Base-by-base conservation (phyloP, 2,113 vertebrate genomes). In the Aythya baeri region DNA sequence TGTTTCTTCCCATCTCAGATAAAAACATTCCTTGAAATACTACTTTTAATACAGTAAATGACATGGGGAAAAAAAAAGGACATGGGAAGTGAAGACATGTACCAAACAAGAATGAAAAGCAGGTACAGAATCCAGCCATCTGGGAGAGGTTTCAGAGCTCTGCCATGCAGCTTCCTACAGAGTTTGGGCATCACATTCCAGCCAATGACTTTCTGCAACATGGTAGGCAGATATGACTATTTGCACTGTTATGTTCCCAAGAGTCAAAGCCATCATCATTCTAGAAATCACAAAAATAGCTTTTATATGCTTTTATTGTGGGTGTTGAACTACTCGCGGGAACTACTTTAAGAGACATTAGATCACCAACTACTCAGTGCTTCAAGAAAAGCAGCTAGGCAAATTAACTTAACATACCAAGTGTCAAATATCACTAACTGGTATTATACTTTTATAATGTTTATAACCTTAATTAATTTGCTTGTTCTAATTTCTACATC, bases 101-200 rank as follows among this genome's bases (percentile, higher is more conserved):
- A 2, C 58, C 38, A 62, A 74, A 63, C 7, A 26, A 6, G 22
- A 17, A 4, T 6, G 6, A 49, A n/a, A 16, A 74, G 23, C 2
- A 2, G 11, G 17, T 15, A 8, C 2, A 4, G 52, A 13, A 27
- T 3, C 25, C 54, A 77, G 44, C 23, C 38, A 22, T 1, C 1
- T 0, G 1, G 7, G 9, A 1, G 2, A 32, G 2, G 4, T 11
- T 34, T 25, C 32, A 14, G 0, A 22, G 9, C 26, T 71, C 49
- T 65, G 34, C 26, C 49, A 50, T 9, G 2, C 36, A 61, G 16
- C 17, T 89, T 71, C 62, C 4, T 1, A 44, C 18, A 67, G 22
- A 59, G 43, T 34, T 4, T 34, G 32, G 21, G 17, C 32, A 34
- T 2, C 6, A 9, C 20, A 7, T 3, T 59, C 21, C 2, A 1